Evolutionary conservation across 1,140 invertebrate species (phyloP), one percentile per base, ranked within the genome.

Genomic region (Triops cancriformis): DNA sequence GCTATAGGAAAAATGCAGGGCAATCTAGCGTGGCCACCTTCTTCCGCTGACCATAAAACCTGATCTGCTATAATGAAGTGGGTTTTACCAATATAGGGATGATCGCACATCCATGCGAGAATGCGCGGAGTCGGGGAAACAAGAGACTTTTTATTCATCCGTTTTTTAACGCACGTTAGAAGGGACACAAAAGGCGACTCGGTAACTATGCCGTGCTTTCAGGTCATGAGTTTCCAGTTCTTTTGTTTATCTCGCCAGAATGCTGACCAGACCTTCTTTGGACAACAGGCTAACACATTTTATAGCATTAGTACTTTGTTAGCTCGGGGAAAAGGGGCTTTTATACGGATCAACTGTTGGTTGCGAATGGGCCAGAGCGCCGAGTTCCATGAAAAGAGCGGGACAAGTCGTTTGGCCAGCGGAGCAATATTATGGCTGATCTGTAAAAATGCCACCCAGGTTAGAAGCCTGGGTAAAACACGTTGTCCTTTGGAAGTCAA

Each of bases 61-160:
- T 64, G 51, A 64, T 64, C 51, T 64, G 51, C 51, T 64, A 64
- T 64, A 64, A 64, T 64, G 51, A 64, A 64, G 51, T 64, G 51
- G 51, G 51, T 64, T 64, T 64, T 64, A 64, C 51, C 51, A 64
- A 23, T 64, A 64, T 18, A 18, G 14, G 51, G 51, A 64, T 64
- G 51, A 64, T 64, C 51, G 18, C 51, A 64, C 51, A 64, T 64
- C 51, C 51, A 64, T 64, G 51, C 51, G 51, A 64, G 51, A 64
- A 64, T 18, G 51, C 51, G 51, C 5, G 6, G 18, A 37, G 31
- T 37, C 23, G 51, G 51, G 43, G 51, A 64, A 37, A 37, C 31
- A 37, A 37, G 31, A 37, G 31, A 37, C 31, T 37, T 37, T n/a
- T 37, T 37, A 37, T 37, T 37, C 31, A 37, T 37, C 51, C 51